A percentile compares a stretch with the other conserved stretches of the same genome.
Evolutionary conservation across 2,888 invertebrate genomes (phyloP).

Genomic region (Leptinotarsa tumamoca): DNA sequence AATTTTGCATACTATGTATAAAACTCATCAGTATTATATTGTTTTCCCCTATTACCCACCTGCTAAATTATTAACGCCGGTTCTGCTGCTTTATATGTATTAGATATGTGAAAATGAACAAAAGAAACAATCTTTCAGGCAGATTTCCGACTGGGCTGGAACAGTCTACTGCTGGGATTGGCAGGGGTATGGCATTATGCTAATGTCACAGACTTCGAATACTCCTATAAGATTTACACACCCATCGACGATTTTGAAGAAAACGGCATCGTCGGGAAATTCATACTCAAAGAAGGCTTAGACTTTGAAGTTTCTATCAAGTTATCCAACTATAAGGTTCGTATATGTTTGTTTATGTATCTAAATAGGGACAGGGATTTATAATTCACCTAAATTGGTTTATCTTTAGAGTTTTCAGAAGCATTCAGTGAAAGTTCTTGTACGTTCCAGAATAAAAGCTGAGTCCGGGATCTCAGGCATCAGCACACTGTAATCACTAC

Average conservation of each 20-base stretch:
- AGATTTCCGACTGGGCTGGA: slow-evolving; percentile 83
- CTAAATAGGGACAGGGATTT: slow-evolving; percentile 53
- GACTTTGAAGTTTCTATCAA: slow-evolving; percentile 79
- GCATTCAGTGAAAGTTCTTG: slow-evolving; percentile 38
- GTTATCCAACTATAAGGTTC: slow-evolving; percentile 75
- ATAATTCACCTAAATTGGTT: slow-evolving; percentile 55
- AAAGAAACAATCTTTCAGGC: slow-evolving; percentile 66
- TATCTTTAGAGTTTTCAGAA: slow-evolving; percentile 52
- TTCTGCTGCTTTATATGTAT: slow-evolving; percentile 10
- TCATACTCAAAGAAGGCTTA: slow-evolving; percentile 74
- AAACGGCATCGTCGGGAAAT: slow-evolving; percentile 80
- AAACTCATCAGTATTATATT: no score
- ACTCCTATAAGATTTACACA: slow-evolving; percentile 81
- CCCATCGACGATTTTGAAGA: slow-evolving; percentile 84
- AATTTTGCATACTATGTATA: no score
- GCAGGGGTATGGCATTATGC: slow-evolving; percentile 82
- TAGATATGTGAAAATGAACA: slow-evolving; percentile 24
- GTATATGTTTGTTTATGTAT: slow-evolving; percentile 51
- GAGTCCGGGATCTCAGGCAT: slow-evolving; percentile 1
- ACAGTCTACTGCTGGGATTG: slow-evolving; percentile 80
- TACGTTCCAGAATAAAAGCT: slow-evolving; percentile 16
- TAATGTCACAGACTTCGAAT: slow-evolving; percentile 79
- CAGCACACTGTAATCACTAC: slow-evolving; percentile 17
- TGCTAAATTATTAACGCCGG: background rate
- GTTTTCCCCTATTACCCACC: background rate